A percentile compares a stretch with the other conserved stretches of the same genome.
Conservation (phyloP, 2,113 vertebrate species). For the Lepisosteus oculatus region DNA sequence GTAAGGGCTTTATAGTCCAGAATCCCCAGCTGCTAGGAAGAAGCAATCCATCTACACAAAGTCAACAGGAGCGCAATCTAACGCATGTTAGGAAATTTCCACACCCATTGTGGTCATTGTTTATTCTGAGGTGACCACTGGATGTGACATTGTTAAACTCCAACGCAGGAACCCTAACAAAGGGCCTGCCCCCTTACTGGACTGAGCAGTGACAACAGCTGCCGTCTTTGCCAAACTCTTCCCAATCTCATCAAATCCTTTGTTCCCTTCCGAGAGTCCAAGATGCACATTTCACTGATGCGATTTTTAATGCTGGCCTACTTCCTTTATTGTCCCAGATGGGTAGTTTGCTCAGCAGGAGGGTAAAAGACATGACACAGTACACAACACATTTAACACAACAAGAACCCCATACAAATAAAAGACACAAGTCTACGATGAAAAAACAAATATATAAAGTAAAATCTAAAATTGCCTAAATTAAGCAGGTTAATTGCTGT, state of each 20-base stretch:
- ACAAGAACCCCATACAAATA: too few relatives aligned
- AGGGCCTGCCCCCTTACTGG: not conserved
- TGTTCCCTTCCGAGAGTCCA: not conserved
- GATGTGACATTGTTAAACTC: not conserved
- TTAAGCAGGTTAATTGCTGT: too few relatives aligned
- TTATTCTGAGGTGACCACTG: not conserved
- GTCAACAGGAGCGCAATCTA: not conserved
- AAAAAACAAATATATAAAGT: too few relatives aligned
- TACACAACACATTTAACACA: too few relatives aligned
- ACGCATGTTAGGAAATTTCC: not conserved
- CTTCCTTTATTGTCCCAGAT: too few relatives aligned
- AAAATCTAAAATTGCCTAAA: too few relatives aligned
- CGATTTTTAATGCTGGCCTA: not conserved
- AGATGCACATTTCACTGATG: not conserved
- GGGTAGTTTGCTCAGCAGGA: too few relatives aligned
- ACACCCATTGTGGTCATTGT: not conserved
- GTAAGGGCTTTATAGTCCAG: too few relatives aligned
- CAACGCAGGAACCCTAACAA: not conserved
- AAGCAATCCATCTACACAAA: not conserved
- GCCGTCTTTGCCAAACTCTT: not conserved
- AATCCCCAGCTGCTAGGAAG: too few relatives aligned
- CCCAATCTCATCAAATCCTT: conserved; percentile 1
- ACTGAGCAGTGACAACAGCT: not conserved
- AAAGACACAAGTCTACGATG: too few relatives aligned
- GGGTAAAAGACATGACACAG: too few relatives aligned